These are phyloP conservation scores for Lemur catta DNA, from an alignment of 2,797 vertebrate species.

Conservation along the genomic window DNA sequence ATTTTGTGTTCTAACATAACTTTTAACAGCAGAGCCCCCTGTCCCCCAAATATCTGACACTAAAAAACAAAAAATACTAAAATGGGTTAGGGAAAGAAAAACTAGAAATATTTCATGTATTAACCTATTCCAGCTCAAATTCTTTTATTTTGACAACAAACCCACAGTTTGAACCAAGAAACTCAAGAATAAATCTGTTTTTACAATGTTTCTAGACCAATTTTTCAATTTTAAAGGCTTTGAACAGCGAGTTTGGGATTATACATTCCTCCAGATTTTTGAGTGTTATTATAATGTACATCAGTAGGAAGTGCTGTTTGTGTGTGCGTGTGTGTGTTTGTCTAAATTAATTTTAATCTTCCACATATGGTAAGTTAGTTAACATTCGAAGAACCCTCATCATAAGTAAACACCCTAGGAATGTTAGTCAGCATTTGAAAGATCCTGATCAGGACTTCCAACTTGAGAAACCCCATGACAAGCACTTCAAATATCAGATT, in stretches of 20 bases:
- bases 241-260: not conserved
- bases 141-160: conserved; percentile 54
- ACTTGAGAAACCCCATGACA: not conserved
- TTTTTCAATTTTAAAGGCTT: conserved; percentile 28
- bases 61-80: not conserved
- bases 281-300: not conserved
- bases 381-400: conserved; percentile 11
- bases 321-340: not conserved
- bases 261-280: not conserved
- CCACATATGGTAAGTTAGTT: not conserved
- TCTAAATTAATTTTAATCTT: conserved; percentile 24
- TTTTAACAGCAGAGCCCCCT: not conserved
- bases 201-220: not conserved
- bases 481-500: conserved; percentile 29
- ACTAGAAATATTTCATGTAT: not conserved
- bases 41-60: not conserved
- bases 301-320: not conserved
- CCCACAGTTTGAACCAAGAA: not conserved
- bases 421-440: conserved; percentile 28
- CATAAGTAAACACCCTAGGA: conserved; percentile 1
- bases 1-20: conserved; percentile 12
- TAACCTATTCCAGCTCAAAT: not conserved
- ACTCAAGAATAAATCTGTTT: conserved; percentile 20
- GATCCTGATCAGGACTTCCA: not conserved
- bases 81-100: not conserved